Conservation (phyloP, 1,140 invertebrate species). For the Drosophila ficusphila region DNA sequence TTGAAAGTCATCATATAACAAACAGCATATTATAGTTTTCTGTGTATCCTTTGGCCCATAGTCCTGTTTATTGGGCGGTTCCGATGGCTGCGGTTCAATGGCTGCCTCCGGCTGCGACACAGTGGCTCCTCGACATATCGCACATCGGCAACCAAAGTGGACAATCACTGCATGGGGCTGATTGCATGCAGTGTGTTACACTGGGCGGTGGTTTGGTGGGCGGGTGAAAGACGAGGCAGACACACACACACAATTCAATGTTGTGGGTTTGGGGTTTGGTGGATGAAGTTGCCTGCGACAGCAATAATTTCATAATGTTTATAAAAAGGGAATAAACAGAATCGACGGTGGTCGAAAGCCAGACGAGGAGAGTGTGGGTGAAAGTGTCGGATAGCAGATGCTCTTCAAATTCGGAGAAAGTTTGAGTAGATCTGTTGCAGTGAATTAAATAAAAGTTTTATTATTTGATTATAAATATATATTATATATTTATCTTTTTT, state of each 20-base stretch:
- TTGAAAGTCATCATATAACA: too few relatives aligned
- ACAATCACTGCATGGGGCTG: conserved; percentile 76
- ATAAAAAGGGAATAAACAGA: conserved; percentile 43
- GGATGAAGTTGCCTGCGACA: conserved; percentile 49
- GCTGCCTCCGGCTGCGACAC: conserved; percentile 13
- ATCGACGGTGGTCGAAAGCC: background rate
- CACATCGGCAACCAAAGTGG: conserved; percentile 56
- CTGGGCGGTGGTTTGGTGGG: conserved; percentile 7
- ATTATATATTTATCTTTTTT: too few relatives aligned
- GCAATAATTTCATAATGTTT: conserved; percentile 70
- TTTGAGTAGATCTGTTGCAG: background rate
- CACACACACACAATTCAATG: too few relatives aligned
- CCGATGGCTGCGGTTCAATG: conserved; percentile 58
- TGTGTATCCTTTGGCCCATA: background rate
- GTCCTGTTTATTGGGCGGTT: conserved; percentile 76
- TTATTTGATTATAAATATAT: too few relatives aligned
- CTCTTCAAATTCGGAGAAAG: background rate
- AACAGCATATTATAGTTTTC: too few relatives aligned
- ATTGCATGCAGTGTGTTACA: conserved; percentile 56
- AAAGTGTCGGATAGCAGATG: conserved; percentile 5
- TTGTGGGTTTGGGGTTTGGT: conserved; percentile 1
- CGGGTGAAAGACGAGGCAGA: background rate
- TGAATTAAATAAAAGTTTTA: too few relatives aligned
- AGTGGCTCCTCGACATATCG: conserved; percentile 22
- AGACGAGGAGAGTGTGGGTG: background rate